Conservation (phyloP, 2,888 invertebrate genomes). For the Aphrophora alni region DNA sequence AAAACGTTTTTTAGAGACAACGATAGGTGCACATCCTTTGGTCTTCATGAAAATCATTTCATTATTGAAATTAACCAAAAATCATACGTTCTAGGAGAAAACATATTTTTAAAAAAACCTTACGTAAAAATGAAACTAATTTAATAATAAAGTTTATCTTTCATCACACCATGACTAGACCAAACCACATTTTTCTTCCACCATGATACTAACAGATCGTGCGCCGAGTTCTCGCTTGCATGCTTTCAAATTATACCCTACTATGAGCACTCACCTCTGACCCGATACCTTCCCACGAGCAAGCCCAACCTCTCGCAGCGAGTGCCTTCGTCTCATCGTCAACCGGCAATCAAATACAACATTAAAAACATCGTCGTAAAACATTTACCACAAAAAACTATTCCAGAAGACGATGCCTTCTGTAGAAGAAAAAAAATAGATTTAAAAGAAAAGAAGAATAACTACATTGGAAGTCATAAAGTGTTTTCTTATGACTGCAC, state of each 20-base stretch:
- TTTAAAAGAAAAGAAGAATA: too few species aligned
- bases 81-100: too few species aligned
- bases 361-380: neutral
- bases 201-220: neutral
- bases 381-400: neutral
- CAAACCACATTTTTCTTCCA: neutral
- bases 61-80: too few species aligned
- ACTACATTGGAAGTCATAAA: too few species aligned
- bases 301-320: neutral
- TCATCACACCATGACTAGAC: neutral
- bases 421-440: neutral
- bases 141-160: neutral
- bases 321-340: neutral
- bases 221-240: neutral
- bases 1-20: too few species aligned
- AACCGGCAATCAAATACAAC: too few species aligned
- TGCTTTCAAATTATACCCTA: constrained; percentile 9
- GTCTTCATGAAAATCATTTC: too few species aligned
- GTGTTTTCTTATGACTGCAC: too few species aligned
- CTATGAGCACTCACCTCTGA: constrained; percentile 2
- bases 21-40: too few species aligned
- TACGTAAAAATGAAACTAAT: too few species aligned
- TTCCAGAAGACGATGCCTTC: neutral
- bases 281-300: constrained; percentile 9
- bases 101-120: too few species aligned